Percentiles rank a stretch among this genome's conserved stretches.
phyloP scores from a whole-genome alignment of 2,113 vertebrate species.

The Tupaia chinensis region DNA sequence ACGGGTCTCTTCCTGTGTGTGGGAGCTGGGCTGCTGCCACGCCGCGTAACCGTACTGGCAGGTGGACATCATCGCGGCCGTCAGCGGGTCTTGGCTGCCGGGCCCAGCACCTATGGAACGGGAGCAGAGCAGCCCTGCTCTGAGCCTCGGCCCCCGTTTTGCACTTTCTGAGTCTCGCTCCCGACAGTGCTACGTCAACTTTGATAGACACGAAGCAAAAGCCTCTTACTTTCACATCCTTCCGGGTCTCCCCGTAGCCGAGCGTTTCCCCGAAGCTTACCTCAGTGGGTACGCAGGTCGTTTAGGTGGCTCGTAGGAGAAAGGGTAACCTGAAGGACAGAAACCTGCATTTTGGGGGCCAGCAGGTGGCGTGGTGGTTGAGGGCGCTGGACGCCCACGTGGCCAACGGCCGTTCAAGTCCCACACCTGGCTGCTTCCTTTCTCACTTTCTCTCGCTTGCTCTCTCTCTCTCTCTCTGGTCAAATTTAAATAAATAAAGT shows the following conservation, averaged over 20 bases:
- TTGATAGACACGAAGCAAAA: conserved; percentile 37
- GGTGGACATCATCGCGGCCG: conserved; percentile 78
- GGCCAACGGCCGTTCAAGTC: too few relatives aligned
- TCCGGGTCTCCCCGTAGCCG: background rate
- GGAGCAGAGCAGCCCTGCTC: conserved; percentile 71
- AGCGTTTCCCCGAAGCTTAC: background rate
- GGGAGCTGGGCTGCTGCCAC: conserved; percentile 68
- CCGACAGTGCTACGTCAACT: background rate
- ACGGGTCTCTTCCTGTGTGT: background rate
- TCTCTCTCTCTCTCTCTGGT: too few relatives aligned
- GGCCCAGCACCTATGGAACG: conserved; percentile 68
- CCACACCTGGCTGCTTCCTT: too few relatives aligned
- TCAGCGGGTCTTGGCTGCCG: conserved; percentile 76
- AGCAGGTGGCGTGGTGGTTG: too few relatives aligned
- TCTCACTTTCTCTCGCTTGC: too few relatives aligned
- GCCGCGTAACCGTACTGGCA: conserved; percentile 80
- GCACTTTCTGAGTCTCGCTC: conserved; percentile 47
- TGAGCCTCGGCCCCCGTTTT: conserved; percentile 73
- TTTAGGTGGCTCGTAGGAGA: background rate
- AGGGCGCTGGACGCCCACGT: too few relatives aligned
- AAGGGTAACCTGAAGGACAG: background rate
- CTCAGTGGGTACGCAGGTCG: background rate
- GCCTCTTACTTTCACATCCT: background rate
- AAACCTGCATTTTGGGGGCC: too few relatives aligned
- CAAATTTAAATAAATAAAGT: too few relatives aligned